phyloP scores from a whole-genome alignment of 2,888 invertebrate species.

The Bursaphelenchus okinawaensis region DNA sequence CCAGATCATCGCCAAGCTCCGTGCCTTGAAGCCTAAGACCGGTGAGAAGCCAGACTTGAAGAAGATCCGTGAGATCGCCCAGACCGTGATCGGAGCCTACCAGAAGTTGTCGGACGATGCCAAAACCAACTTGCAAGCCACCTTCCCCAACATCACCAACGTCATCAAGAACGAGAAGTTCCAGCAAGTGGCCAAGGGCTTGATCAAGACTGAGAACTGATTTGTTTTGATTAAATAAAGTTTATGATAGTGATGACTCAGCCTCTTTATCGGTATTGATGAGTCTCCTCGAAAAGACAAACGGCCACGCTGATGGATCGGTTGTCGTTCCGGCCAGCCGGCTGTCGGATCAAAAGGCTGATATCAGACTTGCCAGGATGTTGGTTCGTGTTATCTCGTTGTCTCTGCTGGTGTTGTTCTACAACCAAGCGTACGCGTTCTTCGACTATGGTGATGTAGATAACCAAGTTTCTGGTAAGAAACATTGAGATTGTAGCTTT shows the following conservation, averaged over 20 bases:
- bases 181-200: slow-evolving; percentile 34
- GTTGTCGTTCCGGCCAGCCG: neutral
- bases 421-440: neutral
- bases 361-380: neutral
- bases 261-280: neutral
- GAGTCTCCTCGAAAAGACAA: neutral
- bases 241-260: neutral
- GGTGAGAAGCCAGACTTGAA: slow-evolving; percentile 49
- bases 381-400: neutral
- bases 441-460: neutral
- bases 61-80: slow-evolving; percentile 31
- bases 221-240: neutral
- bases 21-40: slow-evolving; percentile 40
- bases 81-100: slow-evolving; percentile 33
- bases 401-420: neutral
- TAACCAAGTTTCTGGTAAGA: neutral
- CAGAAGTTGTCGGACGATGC: slow-evolving; percentile 42
- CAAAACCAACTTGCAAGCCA: slow-evolving; percentile 41
- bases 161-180: slow-evolving; percentile 41
- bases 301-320: neutral
- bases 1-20: slow-evolving; percentile 41
- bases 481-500: no score
- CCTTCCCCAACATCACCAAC: slow-evolving; percentile 51
- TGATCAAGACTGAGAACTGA: slow-evolving; percentile 25
- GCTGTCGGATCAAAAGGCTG: neutral